phyloP scores from a whole-genome alignment of 1,140 invertebrate species.

The Ceratosolen fusciceps region DNA sequence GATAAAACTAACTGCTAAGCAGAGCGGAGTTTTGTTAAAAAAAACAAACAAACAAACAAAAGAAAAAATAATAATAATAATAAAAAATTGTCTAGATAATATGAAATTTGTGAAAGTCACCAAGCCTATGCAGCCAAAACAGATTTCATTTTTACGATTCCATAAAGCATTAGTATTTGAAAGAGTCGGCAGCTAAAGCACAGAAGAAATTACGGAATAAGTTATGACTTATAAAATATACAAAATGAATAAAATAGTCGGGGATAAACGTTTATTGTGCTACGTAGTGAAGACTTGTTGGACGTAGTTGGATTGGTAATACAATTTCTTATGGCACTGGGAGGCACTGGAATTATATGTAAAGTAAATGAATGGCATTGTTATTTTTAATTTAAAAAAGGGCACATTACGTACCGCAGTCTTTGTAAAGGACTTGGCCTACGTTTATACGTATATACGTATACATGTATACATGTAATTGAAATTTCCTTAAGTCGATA shows the following conservation, averaged over 20 bases:
- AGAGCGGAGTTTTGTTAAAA: no score
- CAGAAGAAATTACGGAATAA: constrained; percentile 14
- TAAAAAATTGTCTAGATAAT: constrained; percentile 16
- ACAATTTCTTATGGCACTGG: constrained; percentile 5
- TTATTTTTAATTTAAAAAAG: no score
- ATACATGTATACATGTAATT: no score
- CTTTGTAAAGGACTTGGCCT: no score
- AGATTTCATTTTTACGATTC: constrained; percentile 25
- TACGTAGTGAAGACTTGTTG: constrained; percentile 6
- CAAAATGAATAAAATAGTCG: constrained; percentile 15
- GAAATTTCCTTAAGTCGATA: no score
- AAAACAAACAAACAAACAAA: no score
- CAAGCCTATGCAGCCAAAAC: neutral
- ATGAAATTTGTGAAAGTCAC: constrained; percentile 5
- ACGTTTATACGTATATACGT: no score
- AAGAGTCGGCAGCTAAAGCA: neutral
- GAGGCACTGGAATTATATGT: no score
- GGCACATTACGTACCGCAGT: no score
- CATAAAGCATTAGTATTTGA: constrained; percentile 29
- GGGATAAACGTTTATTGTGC: neutral
- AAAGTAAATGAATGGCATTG: no score
- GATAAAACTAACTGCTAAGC: no score
- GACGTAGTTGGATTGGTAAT: neutral
- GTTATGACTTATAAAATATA: constrained; percentile 22
- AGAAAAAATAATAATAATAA: no score